A percentile compares a stretch with the other conserved stretches of the same genome.
Conservation (phyloP, 2,888 invertebrate genomes). For the Xanthostigma xanthostigma region DNA sequence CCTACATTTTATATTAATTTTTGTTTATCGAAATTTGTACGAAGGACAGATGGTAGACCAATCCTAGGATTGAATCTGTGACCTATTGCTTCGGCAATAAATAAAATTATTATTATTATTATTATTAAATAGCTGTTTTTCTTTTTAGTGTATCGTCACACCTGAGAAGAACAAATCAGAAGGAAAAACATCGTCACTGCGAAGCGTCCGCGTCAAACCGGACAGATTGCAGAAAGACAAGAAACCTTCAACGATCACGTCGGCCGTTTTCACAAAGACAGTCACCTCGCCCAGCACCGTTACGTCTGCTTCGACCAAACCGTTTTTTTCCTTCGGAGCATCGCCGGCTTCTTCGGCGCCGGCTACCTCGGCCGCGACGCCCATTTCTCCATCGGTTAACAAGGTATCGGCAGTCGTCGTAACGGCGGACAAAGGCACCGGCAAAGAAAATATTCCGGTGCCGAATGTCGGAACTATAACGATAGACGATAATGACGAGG, state of each 20-base stretch:
- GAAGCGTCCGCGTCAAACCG: slow-evolving; percentile 53
- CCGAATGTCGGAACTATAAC: neutral
- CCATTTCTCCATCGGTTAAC: slow-evolving; percentile 22
- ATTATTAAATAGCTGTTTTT: no score
- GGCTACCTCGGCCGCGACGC: slow-evolving; percentile 19
- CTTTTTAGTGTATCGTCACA: slow-evolving; percentile 23
- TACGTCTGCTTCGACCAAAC: neutral
- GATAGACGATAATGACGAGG: slow-evolving; percentile 13
- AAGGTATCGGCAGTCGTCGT: slow-evolving; percentile 27
- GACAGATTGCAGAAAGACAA: slow-evolving; percentile 28
- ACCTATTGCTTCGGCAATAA: no score
- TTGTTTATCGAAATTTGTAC: no score
- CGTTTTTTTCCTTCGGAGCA: slow-evolving; percentile 19
- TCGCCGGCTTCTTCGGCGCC: slow-evolving; percentile 23
- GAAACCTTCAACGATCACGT: slow-evolving; percentile 15
- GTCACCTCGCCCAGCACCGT: slow-evolving; percentile 6
- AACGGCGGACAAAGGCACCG: slow-evolving; percentile 29
- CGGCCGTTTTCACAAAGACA: slow-evolving; percentile 14
- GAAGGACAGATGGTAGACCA: no score
- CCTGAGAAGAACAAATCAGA: slow-evolving; percentile 27
- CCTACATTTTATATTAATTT: no score
- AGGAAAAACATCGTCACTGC: slow-evolving; percentile 35
- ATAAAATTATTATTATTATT: no score
- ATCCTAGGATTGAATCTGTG: no score
- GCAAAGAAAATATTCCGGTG: slow-evolving; percentile 39